Percentiles rank a stretch among this genome's conserved stretches.
phyloP scores from a whole-genome alignment of 1,140 invertebrate species.

The Caenorhabditis inopinata region DNA sequence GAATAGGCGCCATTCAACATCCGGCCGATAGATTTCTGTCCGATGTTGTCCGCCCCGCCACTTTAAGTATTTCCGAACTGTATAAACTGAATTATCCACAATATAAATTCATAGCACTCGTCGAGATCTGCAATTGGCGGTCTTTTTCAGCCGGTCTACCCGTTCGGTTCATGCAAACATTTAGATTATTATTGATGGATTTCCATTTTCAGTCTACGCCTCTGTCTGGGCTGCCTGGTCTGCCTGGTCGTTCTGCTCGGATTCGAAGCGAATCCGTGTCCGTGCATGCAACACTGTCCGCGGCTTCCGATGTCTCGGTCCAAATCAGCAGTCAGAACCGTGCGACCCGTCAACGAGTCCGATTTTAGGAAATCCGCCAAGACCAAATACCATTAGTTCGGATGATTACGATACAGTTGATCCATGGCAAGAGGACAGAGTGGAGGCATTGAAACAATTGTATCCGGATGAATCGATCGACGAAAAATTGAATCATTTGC shows the following conservation, averaged over 20 bases:
- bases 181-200: no score
- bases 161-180: no score
- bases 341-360: constrained; percentile 29
- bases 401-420: constrained; percentile 56
- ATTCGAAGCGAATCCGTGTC: constrained; percentile 60
- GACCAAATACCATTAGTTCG: background rate
- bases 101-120: no score
- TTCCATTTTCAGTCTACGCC: constrained; percentile 59
- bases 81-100: no score
- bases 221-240: constrained; percentile 66
- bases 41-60: no score
- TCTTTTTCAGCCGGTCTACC: no score
- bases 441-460: constrained; percentile 56
- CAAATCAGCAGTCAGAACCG: constrained; percentile 51
- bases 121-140: no score
- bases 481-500: constrained; percentile 13
- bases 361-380: constrained; percentile 5
- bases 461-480: constrained; percentile 52
- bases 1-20: no score
- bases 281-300: constrained; percentile 65
- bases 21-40: no score
- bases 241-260: constrained; percentile 63
- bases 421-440: constrained; percentile 60
- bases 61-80: no score
- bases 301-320: constrained; percentile 62